A percentile compares a stretch with the other conserved stretches of the same genome.
Conservation (phyloP, 2,888 invertebrate genomes). For the Carcina quercana region DNA sequence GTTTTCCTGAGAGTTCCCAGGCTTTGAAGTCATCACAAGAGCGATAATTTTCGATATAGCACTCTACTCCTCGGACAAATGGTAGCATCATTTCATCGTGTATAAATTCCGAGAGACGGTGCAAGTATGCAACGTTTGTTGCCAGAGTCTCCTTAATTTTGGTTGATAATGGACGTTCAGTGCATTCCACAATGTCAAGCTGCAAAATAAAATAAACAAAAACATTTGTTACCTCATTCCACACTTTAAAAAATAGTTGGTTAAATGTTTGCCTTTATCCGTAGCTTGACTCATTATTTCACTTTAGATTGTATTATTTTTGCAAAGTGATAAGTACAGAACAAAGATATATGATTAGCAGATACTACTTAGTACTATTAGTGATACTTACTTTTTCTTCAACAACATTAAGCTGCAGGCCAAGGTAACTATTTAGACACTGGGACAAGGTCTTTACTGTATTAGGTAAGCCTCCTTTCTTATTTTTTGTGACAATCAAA, state of each 20-base stretch:
- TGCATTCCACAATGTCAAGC: constrained; percentile 61
- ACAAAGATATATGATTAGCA: background rate
- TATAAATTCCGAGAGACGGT: constrained; percentile 58
- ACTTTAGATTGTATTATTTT: too few species aligned
- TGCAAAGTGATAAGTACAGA: too few species aligned
- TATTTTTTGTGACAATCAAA: constrained; percentile 56
- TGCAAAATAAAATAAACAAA: constrained; percentile 28
- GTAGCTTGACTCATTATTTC: too few species aligned
- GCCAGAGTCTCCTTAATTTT: constrained; percentile 58
- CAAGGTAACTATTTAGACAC: constrained; percentile 57
- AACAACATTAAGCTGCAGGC: constrained; percentile 45
- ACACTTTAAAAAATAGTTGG: too few species aligned
- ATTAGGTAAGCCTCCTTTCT: constrained; percentile 45
- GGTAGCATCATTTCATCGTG: constrained; percentile 62
- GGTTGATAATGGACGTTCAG: constrained; percentile 51
- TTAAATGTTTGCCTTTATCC: too few species aligned
- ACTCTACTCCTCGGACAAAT: constrained; percentile 60
- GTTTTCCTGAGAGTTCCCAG: constrained; percentile 61
- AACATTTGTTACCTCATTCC: background rate
- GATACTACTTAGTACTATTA: too few species aligned
- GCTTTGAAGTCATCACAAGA: constrained; percentile 64
- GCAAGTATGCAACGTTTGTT: constrained; percentile 58
- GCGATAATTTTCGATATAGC: constrained; percentile 54
- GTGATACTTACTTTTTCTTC: constrained; percentile 50
- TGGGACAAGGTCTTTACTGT: constrained; percentile 52